phyloP scores from a whole-genome alignment of 2,888 invertebrate genomes.

The Cosmorhoe ocellata region DNA sequence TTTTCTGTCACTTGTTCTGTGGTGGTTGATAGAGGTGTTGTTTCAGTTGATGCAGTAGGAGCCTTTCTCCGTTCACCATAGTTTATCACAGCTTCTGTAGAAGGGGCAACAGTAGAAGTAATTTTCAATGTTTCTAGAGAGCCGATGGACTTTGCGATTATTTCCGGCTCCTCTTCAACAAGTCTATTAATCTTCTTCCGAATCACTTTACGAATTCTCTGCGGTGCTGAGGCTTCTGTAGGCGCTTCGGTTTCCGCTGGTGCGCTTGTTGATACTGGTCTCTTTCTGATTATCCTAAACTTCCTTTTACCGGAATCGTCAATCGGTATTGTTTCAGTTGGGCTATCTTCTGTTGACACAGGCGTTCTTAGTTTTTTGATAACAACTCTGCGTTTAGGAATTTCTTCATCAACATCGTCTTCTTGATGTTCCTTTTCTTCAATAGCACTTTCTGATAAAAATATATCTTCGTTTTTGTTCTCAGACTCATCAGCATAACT shows the following conservation, averaged over 20 bases:
- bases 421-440: constrained; percentile 74
- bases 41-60: constrained; percentile 24
- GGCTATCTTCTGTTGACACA: constrained; percentile 40
- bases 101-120: constrained; percentile 41
- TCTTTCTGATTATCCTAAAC: constrained; percentile 63
- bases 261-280: constrained; percentile 45
- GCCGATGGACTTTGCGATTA: constrained; percentile 50
- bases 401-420: constrained; percentile 40
- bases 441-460: constrained; percentile 75
- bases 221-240: constrained; percentile 36
- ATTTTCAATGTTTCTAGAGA: constrained; percentile 44
- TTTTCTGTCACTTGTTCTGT: constrained; percentile 32
- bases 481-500: constrained; percentile 59
- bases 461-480: constrained; percentile 65
- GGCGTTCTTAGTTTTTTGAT: constrained; percentile 56
- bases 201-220: constrained; percentile 65
- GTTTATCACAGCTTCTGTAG: constrained; percentile 53
- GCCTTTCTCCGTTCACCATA: constrained; percentile 64
- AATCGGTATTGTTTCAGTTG: constrained; percentile 53
- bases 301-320: constrained; percentile 63
- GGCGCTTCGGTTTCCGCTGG: constrained; percentile 39
- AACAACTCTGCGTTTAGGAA: constrained; percentile 52
- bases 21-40: constrained; percentile 19
- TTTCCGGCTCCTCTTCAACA: constrained; percentile 51
- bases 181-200: constrained; percentile 62